Percentiles rank a stretch among this genome's conserved stretches.
Evolutionary conservation across 2,888 invertebrate genomes (phyloP).

Genomic region (Ophonus ardosiacus): DNA sequence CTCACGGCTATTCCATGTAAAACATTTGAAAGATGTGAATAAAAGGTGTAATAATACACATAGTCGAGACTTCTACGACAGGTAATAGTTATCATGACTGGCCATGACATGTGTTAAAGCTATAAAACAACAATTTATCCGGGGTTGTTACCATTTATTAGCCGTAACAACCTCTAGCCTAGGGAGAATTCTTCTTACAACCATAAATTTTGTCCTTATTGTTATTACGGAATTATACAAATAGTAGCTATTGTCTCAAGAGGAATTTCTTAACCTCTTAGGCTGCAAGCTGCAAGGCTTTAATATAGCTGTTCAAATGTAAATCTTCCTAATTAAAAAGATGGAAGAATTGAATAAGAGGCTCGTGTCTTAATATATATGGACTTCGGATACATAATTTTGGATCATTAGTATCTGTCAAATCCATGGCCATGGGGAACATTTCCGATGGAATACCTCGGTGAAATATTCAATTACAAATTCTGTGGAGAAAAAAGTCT

Average conservation of each 20-base stretch:
- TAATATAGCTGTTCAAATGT: slow-evolving; percentile 48
- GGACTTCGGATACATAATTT: slow-evolving; percentile 58
- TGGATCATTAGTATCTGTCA: slow-evolving; percentile 62
- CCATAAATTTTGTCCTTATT: slow-evolving; percentile 54
- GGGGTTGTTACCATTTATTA: slow-evolving; percentile 53
- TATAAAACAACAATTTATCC: slow-evolving; percentile 46
- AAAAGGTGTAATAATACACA: slow-evolving; percentile 30
- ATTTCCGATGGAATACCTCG: neutral
- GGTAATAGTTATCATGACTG: slow-evolving; percentile 31
- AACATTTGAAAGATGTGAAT: slow-evolving; percentile 5
- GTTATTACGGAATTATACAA: slow-evolving; percentile 59
- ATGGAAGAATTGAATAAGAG: slow-evolving; percentile 53
- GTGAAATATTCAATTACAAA: neutral
- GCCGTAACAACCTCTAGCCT: slow-evolving; percentile 18
- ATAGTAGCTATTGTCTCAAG: slow-evolving; percentile 58
- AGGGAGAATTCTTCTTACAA: slow-evolving; percentile 33
- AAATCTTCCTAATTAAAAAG: slow-evolving; percentile 58
- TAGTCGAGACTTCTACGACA: slow-evolving; percentile 8
- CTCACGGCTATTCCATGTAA: neutral
- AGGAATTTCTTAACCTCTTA: neutral
- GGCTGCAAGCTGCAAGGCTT: slow-evolving; percentile 18
- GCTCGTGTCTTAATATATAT: slow-evolving; percentile 47
- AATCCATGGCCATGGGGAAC: neutral
- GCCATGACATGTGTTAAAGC: slow-evolving; percentile 13
- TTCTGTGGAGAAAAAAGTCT: neutral